Evolutionary conservation across 2,113 vertebrate species (phyloP).

Genomic region (Bambusicola thoracicus): DNA sequence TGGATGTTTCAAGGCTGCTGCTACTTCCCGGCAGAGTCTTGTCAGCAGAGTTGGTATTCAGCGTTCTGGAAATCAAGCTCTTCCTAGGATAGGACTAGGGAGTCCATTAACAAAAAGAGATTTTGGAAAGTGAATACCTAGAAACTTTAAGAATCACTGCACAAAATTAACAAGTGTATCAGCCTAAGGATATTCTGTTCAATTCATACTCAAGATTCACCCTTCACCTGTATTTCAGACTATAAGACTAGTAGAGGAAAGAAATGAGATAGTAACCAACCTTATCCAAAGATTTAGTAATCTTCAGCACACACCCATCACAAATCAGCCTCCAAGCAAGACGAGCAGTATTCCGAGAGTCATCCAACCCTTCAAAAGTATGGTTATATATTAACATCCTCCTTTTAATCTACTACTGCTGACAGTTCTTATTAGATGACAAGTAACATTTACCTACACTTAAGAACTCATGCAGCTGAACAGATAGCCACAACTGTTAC

Average conservation of each 20-base stretch:
- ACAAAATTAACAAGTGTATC: neutral
- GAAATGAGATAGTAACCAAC: slow-evolving; percentile 80
- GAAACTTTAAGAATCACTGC: slow-evolving; percentile 29
- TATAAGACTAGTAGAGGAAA: slow-evolving; percentile 29
- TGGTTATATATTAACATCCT: neutral
- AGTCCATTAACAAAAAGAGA: slow-evolving; percentile 69
- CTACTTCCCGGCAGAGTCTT: slow-evolving; percentile 32
- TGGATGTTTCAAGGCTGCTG: neutral
- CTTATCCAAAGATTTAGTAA: slow-evolving; percentile 87
- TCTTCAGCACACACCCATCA: slow-evolving; percentile 91
- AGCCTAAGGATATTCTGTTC: neutral
- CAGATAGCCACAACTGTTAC: neutral
- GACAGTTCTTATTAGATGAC: neutral
- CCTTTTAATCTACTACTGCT: neutral
- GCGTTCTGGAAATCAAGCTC: slow-evolving; percentile 61
- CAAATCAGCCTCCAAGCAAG: slow-evolving; percentile 90
- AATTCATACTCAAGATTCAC: neutral
- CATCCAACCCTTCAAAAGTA: slow-evolving; percentile 86
- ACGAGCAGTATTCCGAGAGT: slow-evolving; percentile 90
- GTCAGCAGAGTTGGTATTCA: neutral
- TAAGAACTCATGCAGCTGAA: neutral
- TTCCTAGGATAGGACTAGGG: slow-evolving; percentile 66
- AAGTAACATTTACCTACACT: neutral
- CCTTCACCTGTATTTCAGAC: neutral
- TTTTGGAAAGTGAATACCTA: slow-evolving; percentile 55